Evolutionary conservation across 2,888 invertebrate genomes (phyloP).

Genomic region (Gari tellinella): DNA sequence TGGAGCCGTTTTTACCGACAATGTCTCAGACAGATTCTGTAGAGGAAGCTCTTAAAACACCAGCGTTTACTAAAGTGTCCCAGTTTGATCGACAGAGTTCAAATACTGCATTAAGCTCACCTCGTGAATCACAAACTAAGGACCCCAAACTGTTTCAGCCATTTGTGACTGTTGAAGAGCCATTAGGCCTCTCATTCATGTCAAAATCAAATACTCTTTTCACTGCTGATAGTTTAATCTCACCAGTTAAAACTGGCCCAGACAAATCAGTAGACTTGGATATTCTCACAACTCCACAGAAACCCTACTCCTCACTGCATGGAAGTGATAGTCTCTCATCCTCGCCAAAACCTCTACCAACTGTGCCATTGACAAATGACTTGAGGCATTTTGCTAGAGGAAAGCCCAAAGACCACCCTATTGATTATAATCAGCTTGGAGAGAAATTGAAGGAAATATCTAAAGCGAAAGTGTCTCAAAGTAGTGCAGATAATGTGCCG

Average conservation of each 20-base stretch:
- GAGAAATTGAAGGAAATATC: constrained; percentile 37
- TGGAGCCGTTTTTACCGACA: no score
- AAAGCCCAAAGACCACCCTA: constrained; percentile 17
- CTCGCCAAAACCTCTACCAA: constrained; percentile 16
- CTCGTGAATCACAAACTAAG: constrained; percentile 7
- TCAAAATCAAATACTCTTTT: constrained; percentile 27
- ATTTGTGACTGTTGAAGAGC: constrained; percentile 36
- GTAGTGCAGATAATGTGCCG: constrained; percentile 15
- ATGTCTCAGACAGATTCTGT: constrained; percentile 11
- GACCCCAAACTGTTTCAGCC: constrained; percentile 54
- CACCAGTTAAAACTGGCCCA: constrained; percentile 25
- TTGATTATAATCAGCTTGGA: constrained; percentile 7
- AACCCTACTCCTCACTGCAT: constrained; percentile 16
- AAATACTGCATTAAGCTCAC: not conserved
- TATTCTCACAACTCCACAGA: constrained; percentile 50
- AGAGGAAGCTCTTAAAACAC: constrained; percentile 18
- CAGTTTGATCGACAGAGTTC: constrained; percentile 27
- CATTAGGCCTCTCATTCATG: constrained; percentile 18
- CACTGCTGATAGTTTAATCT: constrained; percentile 28
- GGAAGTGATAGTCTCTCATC: constrained; percentile 26
- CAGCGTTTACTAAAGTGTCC: constrained; percentile 12
- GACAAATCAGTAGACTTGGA: constrained; percentile 19
- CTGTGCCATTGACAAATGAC: constrained; percentile 17
- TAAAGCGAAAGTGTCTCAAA: constrained; percentile 17
- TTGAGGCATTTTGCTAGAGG: constrained; percentile 13